Percentiles rank a stretch among this genome's conserved stretches.
These are phyloP conservation scores for Alviniconcha marisindica DNA, from an alignment of 1,140 invertebrate species.

Conservation along the genomic window DNA sequence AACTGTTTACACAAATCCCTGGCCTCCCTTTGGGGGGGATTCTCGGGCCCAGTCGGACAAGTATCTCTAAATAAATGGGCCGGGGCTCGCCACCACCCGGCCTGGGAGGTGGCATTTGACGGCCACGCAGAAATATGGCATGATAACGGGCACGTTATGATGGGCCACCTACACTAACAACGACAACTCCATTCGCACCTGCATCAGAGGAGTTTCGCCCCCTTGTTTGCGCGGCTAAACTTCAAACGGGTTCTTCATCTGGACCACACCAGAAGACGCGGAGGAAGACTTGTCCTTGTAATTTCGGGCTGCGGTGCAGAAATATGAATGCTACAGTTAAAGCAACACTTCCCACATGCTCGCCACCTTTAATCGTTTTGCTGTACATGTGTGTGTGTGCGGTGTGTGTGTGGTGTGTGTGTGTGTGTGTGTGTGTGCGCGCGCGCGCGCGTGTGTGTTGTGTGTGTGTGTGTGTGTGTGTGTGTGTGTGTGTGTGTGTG, in stretches of 20 bases:
- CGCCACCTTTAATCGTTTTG: not conserved
- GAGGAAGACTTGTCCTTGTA: no score
- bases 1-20: slow-evolving; percentile 28
- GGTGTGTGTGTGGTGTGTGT: not conserved
- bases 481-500: slow-evolving; percentile 11
- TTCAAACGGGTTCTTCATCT: no score
- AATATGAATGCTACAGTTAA: no score
- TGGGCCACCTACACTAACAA: not conserved
- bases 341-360: no score
- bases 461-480: slow-evolving; percentile 5
- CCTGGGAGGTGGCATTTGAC: not conserved
- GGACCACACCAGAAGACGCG: no score
- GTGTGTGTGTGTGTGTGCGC: slow-evolving; percentile 13
- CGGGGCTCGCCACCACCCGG: not conserved
- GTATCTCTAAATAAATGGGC: slow-evolving; percentile 33
- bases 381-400: slow-evolving; percentile 3
- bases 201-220: no score
- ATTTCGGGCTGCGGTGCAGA: no score
- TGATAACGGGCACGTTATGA: not conserved
- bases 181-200: no score
- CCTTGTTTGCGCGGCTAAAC: no score
- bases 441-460: not conserved
- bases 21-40: slow-evolving; percentile 31
- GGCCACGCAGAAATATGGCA: not conserved
- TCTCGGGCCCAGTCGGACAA: slow-evolving; percentile 1